These are phyloP conservation scores for Spodoptera picta DNA, from an alignment of 2,888 invertebrate species.

Conservation along the genomic window DNA sequence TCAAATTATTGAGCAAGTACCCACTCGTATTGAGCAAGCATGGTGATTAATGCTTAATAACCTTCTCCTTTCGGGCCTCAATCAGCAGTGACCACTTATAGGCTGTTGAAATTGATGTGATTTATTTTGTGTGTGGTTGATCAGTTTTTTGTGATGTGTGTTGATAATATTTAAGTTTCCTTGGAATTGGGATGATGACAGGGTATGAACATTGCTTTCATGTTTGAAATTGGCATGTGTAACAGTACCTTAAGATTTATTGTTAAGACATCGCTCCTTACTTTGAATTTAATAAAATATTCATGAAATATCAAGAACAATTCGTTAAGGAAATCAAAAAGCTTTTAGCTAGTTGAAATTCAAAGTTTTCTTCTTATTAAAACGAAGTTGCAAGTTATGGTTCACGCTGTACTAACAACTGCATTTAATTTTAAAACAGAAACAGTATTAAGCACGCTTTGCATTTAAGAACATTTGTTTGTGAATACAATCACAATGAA, in stretches of 20 bases:
- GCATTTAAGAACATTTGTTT: slow-evolving; percentile 13
- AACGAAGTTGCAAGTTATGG: slow-evolving; percentile 19
- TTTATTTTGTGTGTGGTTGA: too few species aligned
- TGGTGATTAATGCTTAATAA: too few species aligned
- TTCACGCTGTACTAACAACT: background rate
- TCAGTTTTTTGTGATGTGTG: too few species aligned
- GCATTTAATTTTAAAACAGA: slow-evolving; percentile 20
- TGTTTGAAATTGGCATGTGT: too few species aligned
- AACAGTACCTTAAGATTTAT: background rate
- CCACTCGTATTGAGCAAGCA: too few species aligned
- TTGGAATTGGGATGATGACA: too few species aligned
- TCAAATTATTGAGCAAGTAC: too few species aligned
- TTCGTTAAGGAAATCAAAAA: slow-evolving; percentile 36
- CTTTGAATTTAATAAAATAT: background rate
- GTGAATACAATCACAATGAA: background rate
- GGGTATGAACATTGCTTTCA: too few species aligned
- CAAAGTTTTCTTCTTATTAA: slow-evolving; percentile 30
- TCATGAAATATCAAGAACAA: slow-evolving; percentile 26
- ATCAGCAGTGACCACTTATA: too few species aligned
- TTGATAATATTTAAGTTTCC: too few species aligned
- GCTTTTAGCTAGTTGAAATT: slow-evolving; percentile 36
- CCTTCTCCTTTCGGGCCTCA: too few species aligned
- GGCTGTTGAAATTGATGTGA: too few species aligned
- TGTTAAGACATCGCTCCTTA: slow-evolving; percentile 6
- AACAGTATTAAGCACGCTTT: slow-evolving; percentile 12